Percentiles rank a stretch among this genome's conserved stretches.
phyloP scores from a whole-genome alignment of 1,140 invertebrate genomes.

The Proales similis region DNA sequence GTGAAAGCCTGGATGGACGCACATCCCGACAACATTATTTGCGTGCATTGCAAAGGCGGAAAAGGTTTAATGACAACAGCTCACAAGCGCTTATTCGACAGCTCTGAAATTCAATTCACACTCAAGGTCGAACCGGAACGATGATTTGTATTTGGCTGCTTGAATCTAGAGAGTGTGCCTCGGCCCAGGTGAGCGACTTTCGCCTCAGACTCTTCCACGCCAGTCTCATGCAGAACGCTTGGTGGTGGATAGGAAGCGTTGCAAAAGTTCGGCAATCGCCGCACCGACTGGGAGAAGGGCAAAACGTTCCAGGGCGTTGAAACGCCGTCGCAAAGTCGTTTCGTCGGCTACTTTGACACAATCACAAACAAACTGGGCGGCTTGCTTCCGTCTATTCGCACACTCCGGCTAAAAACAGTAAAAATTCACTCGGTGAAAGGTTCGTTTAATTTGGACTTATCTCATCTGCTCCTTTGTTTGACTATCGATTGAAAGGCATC shows the following conservation, averaged over 20 bases:
- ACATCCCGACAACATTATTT: conserved; percentile 58
- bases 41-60: conserved; percentile 63
- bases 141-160: conserved; percentile 59
- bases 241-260: conserved; percentile 51
- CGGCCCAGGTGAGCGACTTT: background rate
- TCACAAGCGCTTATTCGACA: too few species aligned
- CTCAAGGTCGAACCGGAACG: conserved; percentile 59
- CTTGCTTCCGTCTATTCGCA: conserved; percentile 49
- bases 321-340: conserved; percentile 57
- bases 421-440: conserved; percentile 50
- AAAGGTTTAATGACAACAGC: too few species aligned
- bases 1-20: conserved; percentile 56
- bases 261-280: conserved; percentile 56
- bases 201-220: too few species aligned
- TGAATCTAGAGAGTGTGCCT: conserved; percentile 46
- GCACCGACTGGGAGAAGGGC: conserved; percentile 56
- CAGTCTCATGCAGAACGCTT: background rate
- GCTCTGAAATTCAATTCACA: too few species aligned
- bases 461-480: background rate
- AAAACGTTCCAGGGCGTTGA: conserved; percentile 59
- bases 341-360: conserved; percentile 57
- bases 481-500: conserved; percentile 43
- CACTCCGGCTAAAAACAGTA: conserved; percentile 49
- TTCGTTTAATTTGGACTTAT: conserved; percentile 40
- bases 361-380: conserved; percentile 51